A percentile compares a stretch with the other conserved stretches of the same genome.
These are phyloP conservation scores for Kryphioiulus occultus DNA, from an alignment of 2,888 invertebrate species.

Conservation along the genomic window DNA sequence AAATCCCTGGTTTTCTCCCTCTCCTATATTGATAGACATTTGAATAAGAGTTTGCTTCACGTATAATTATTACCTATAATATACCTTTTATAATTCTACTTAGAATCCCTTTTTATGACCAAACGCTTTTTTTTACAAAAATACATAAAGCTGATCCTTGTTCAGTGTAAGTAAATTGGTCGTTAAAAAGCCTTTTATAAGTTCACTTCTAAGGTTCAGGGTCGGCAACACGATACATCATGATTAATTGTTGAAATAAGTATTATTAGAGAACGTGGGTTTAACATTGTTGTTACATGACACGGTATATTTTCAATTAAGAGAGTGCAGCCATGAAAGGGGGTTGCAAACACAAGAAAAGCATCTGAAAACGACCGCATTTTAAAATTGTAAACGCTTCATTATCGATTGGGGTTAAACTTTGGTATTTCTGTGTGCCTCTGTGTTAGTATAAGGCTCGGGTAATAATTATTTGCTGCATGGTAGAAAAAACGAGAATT, in stretches of 20 bases:
- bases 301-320: slow-evolving; percentile 23
- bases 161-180: not conserved
- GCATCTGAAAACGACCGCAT: not conserved
- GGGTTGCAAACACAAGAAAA: not conserved
- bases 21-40: not conserved
- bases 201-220: not conserved
- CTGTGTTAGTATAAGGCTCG: not conserved
- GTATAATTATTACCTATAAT: not conserved
- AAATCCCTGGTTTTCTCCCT: not conserved
- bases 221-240: not conserved
- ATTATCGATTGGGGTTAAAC: slow-evolving; percentile 2
- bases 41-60: not conserved
- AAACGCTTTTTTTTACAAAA: not conserved
- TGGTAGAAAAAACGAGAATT: not conserved
- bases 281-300: not conserved
- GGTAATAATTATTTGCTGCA: not conserved
- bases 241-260: not conserved
- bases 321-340: not conserved
- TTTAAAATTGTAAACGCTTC: not conserved
- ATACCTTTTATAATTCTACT: not conserved
- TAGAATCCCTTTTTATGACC: not conserved
- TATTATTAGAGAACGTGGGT: not conserved
- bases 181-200: not conserved
- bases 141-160: not conserved
- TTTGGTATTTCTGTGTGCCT: not conserved